Conservation (phyloP, 2,113 vertebrate genomes). For the Pedionomus torquatus region DNA sequence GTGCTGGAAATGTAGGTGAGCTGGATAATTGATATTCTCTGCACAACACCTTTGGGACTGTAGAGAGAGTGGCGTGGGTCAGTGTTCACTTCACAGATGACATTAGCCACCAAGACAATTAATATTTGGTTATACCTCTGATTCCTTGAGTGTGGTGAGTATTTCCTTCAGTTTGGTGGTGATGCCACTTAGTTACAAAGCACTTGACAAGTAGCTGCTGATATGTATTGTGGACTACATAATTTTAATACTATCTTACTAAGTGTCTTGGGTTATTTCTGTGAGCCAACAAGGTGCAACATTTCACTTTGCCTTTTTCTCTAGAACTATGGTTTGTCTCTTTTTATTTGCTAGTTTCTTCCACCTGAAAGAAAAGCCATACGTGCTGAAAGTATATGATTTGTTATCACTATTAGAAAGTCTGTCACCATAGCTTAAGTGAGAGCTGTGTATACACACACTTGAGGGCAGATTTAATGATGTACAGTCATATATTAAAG, state of each 20-base stretch:
- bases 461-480: neutral
- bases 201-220: neutral
- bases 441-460: neutral
- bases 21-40: neutral
- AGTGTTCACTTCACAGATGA: neutral
- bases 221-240: neutral
- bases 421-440: neutral
- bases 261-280: neutral
- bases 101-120: neutral
- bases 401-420: neutral
- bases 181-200: neutral
- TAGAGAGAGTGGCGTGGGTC: neutral
- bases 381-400: neutral
- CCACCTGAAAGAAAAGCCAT: neutral
- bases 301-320: neutral
- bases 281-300: neutral
- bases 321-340: neutral
- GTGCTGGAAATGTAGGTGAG: neutral
- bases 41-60: too few relatives aligned
- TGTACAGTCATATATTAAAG: neutral
- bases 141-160: too few relatives aligned
- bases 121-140: rapidly evolving
- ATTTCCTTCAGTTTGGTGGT: neutral
- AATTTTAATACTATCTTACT: neutral
- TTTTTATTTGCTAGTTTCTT: neutral